Evolutionary conservation across 2,113 vertebrate genomes (phyloP).

Genomic region (Oreotrochilus melanogaster): DNA sequence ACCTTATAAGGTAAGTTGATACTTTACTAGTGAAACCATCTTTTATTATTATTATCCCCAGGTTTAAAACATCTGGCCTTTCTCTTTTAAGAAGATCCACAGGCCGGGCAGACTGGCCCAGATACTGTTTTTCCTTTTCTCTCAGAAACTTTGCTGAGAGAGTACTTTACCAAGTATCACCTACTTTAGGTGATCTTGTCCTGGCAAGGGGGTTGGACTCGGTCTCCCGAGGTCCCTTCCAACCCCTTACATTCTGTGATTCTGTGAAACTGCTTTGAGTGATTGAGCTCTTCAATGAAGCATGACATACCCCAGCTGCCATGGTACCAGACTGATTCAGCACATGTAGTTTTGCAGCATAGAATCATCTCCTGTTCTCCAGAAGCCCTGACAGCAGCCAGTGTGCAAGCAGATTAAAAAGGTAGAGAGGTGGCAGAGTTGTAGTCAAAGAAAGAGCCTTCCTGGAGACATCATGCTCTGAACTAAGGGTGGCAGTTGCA

Average conservation of each 20-base stretch:
- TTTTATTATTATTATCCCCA: background rate
- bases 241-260: too few species aligned
- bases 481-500: background rate
- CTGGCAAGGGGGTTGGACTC: too few species aligned
- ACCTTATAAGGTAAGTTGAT: background rate
- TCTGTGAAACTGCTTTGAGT: background rate
- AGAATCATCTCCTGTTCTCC: background rate
- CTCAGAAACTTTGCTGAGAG: background rate
- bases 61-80: background rate
- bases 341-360: background rate
- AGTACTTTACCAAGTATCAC: too few species aligned
- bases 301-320: background rate
- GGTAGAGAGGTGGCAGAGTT: background rate
- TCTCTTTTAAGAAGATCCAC: background rate
- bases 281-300: background rate
- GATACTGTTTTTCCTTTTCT: background rate
- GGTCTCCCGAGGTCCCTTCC: too few species aligned
- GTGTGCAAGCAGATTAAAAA: background rate
- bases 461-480: background rate
- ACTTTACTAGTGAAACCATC: background rate
- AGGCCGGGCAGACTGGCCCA: background rate
- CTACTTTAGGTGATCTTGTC: too few species aligned
- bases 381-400: background rate
- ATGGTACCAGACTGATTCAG: background rate
- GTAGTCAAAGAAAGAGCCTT: background rate